A percentile compares a stretch with the other conserved stretches of the same genome.
These are phyloP conservation scores for Zoanthus sociatus DNA, from an alignment of 92 coral and sea anemone species.

Conservation along the genomic window DNA sequence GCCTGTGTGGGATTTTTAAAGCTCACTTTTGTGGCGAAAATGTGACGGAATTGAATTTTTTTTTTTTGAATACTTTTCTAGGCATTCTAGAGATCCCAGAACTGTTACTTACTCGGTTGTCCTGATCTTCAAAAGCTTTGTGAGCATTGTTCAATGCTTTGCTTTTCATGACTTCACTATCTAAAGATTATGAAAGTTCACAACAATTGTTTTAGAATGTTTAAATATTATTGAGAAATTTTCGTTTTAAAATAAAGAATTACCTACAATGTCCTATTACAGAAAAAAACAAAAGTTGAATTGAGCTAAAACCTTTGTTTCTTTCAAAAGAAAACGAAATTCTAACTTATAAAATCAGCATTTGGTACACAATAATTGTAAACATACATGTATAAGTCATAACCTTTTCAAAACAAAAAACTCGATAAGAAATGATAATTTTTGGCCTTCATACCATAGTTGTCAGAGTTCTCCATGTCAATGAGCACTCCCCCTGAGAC, in stretches of 20 bases:
- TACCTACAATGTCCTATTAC: no score
- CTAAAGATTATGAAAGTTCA: slow-evolving; percentile 43
- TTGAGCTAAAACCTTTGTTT: no score
- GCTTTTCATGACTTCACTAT: slow-evolving; percentile 90
- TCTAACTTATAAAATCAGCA: background rate
- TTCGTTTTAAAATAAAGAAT: background rate
- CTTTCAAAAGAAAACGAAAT: no score
- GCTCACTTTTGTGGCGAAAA: no score
- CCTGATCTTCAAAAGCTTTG: slow-evolving; percentile 87
- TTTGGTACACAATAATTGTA: background rate
- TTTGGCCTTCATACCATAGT: slow-evolving; percentile 74
- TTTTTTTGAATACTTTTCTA: no score
- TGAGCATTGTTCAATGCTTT: slow-evolving; percentile 91
- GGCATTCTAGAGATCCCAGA: no score
- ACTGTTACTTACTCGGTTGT: slow-evolving; percentile 72
- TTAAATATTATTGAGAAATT: background rate
- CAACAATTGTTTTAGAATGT: background rate
- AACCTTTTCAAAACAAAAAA: background rate
- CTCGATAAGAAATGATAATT: background rate
- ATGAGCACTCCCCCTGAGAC: slow-evolving; percentile 92
- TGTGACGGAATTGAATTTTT: no score
- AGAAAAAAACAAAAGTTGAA: no score
- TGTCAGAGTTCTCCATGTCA: slow-evolving; percentile 93
- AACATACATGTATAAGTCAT: background rate
- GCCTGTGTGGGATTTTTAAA: no score